Conservation (phyloP, 1,140 invertebrate species). For the Drosophila eugracilis region DNA sequence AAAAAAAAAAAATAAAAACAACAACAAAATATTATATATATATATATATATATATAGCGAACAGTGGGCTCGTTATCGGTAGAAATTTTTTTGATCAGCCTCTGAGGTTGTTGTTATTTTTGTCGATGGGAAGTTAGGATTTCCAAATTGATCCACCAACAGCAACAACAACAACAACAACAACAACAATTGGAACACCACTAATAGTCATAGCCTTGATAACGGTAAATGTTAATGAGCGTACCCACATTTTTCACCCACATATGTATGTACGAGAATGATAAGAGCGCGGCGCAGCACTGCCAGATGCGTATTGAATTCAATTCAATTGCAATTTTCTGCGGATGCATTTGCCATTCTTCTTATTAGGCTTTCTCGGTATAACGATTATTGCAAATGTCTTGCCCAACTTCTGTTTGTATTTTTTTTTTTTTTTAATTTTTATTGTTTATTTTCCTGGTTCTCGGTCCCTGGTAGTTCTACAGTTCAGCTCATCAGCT, state of each 20-base stretch:
- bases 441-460: constrained; percentile 25
- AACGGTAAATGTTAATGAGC: constrained; percentile 37
- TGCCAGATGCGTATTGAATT: constrained; percentile 19
- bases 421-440: constrained; percentile 7
- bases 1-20: constrained; percentile 13
- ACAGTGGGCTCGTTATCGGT: constrained; percentile 26
- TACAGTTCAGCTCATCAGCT: constrained; percentile 44
- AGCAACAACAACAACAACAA: neutral
- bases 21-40: neutral
- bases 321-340: neutral
- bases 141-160: constrained; percentile 25
- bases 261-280: neutral
- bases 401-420: constrained; percentile 6
- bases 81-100: constrained; percentile 27
- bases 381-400: constrained; percentile 6
- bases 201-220: constrained; percentile 35
- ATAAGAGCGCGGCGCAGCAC: constrained; percentile 23
- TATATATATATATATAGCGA: neutral
- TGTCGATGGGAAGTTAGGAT: constrained; percentile 28
- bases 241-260: constrained; percentile 24
- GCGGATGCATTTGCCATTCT: constrained; percentile 17
- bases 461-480: no score
- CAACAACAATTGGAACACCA: constrained; percentile 8
- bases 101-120: constrained; percentile 10
- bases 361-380: constrained; percentile 22